Base-by-base conservation (phyloP, 2,113 vertebrate species). In the Hydrochoerus hydrochaeris region DNA sequence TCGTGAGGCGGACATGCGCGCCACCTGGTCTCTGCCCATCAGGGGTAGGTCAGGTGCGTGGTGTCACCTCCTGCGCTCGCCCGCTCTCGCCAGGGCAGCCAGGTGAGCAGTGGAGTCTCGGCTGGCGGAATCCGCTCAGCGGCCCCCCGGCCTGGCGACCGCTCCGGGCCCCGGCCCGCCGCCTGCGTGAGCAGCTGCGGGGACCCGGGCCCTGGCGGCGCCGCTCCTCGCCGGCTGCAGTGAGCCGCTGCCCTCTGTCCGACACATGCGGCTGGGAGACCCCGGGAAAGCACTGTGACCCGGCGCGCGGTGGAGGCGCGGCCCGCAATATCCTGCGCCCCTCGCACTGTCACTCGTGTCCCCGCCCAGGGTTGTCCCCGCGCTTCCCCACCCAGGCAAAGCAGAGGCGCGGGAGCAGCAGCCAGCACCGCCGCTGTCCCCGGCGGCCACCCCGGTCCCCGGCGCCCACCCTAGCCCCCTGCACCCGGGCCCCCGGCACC, bases 401-500 rank as follows among this genome's bases (percentile, higher is more conserved):
- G 35, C 91, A 17, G 58, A 80, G 54, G 54, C 54, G 54, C 54
- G 14, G 16, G 54, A 2, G 54, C 54, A 54, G 13, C 54, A 57
- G 54, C 54, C 54, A 57, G 54, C 17, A 17, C 17, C 54, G 52
- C 52, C 52, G 12, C 52, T 2, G 52, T 54, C 52, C 52, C 52
- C 52, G 52, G 52, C 54, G 16, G 17, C 54, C 54, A 19, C 54
- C 54, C 54, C 19, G 1, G 54, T 19, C 54, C 54, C n/a, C n/a
- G 1, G n/a, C 19, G 67, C 35, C 60, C 17, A 4, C 16, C 26
- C 24, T 6, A 10, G 38, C 4, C 22, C 10, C n/a, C 14, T 41
- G n/a, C n/a, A 71, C 69, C 12, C 49, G 0, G 11, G 65, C 69
- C 3, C 75, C 35, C 11, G 73, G 10, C 82, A 98, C 98, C 96